Percentiles rank a stretch among this genome's conserved stretches.
Evolutionary conservation across 2,888 invertebrate species (phyloP).

Genomic region (Diplazon laetatorius): DNA sequence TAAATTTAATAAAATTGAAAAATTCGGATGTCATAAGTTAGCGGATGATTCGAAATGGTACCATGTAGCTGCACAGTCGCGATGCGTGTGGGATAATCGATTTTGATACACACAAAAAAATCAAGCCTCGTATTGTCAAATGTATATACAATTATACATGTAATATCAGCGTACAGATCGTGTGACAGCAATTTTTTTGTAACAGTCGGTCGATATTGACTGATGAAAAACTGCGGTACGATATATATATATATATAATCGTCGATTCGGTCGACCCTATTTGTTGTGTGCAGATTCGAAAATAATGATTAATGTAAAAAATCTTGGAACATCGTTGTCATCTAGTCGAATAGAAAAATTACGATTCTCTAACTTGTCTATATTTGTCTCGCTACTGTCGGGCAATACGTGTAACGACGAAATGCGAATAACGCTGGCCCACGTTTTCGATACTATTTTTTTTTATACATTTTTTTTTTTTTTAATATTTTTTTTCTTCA

Average conservation of each 20-base stretch:
- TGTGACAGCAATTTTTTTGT: too few species aligned
- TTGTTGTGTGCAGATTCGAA: conserved; percentile 29
- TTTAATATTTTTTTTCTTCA: too few species aligned
- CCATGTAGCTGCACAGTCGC: background rate
- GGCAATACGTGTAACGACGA: conserved; percentile 3
- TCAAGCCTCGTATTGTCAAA: conserved; percentile 9
- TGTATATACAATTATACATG: conserved; percentile 10
- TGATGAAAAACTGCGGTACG: too few species aligned
- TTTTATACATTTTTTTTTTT: background rate
- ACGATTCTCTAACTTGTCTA: conserved; percentile 10
- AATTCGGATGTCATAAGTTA: background rate
- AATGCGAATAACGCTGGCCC: background rate
- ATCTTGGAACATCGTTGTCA: conserved; percentile 47
- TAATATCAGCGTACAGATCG: conserved; percentile 6
- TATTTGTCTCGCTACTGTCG: background rate
- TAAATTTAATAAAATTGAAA: background rate
- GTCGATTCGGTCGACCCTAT: conserved; percentile 43
- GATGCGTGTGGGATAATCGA: conserved; percentile 5
- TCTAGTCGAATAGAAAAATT: conserved; percentile 46
- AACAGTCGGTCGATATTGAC: too few species aligned
- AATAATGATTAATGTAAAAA: conserved; percentile 49
- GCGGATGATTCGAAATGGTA: background rate
- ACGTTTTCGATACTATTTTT: conserved; percentile 1
- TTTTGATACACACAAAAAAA: conserved; percentile 11
- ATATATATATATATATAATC: too few species aligned